Conservation (phyloP, 2,113 vertebrate genomes). For the Sapayoa aenigma region DNA sequence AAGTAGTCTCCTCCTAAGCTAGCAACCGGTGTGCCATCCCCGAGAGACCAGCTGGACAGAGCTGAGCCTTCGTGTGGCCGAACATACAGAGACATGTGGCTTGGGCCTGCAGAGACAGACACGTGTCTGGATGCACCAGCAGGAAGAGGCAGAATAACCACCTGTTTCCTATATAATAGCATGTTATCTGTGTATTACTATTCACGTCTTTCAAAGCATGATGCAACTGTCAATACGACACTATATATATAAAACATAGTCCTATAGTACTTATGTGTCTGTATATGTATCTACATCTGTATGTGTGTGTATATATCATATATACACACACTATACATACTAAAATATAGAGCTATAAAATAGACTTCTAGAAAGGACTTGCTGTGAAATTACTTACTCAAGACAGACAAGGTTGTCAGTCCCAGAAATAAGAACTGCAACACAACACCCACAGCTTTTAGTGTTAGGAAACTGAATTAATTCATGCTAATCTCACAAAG, state of each 20-base stretch:
- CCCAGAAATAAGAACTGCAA: not conserved
- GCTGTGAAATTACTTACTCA: not conserved
- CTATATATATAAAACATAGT: not conserved
- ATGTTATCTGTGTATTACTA: no score
- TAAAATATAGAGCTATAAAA: not conserved
- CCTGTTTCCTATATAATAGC: accelerated
- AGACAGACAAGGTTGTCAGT: not conserved
- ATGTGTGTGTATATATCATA: not conserved
- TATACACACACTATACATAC: not conserved
- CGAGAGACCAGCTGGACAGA: conserved; percentile 89
- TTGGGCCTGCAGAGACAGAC: conserved; percentile 79
- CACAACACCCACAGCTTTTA: not conserved
- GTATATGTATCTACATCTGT: not conserved
- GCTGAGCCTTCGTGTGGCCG: conserved; percentile 76
- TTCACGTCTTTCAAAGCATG: accelerated
- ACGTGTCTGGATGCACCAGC: accelerated
- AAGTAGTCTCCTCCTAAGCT: conserved; percentile 89
- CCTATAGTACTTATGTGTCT: not conserved
- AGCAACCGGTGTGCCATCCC: conserved; percentile 80
- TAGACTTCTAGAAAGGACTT: not conserved
- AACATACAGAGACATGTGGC: conserved; percentile 92
- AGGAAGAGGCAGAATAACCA: not conserved
- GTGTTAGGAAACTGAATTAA: not conserved
- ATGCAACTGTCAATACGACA: not conserved
- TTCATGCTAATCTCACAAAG: not conserved